Conservation (phyloP, 2,113 vertebrate genomes). For the Mesembrinibis cayennensis region DNA sequence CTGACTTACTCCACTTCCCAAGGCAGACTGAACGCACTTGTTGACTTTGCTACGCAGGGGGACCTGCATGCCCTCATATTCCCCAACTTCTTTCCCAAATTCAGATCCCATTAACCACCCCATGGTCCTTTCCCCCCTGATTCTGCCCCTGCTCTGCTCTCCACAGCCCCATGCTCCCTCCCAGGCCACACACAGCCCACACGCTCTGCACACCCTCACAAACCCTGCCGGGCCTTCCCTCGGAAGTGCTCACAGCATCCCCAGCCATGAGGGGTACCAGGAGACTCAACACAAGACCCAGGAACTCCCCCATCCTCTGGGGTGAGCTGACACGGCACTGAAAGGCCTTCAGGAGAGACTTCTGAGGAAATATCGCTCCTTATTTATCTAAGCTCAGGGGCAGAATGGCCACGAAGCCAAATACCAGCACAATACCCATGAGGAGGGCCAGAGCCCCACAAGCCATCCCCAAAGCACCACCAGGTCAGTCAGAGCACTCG, state of each 20-base stretch:
- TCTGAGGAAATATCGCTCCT: background rate
- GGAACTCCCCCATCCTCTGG: background rate
- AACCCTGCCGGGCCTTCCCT: background rate
- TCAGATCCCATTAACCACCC: background rate
- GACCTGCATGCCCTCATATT: too few species aligned
- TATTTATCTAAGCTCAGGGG: background rate
- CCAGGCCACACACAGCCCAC: background rate
- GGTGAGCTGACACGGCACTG: rapidly evolving
- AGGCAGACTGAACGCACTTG: background rate
- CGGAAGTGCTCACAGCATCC: rapidly evolving
- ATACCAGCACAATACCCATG: background rate
- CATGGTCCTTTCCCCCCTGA: rapidly evolving
- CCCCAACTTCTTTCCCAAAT: background rate
- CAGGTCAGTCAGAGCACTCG: background rate
- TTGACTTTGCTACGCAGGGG: background rate
- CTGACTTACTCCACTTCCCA: background rate
- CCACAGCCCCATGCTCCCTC: background rate
- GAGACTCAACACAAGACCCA: rapidly evolving
- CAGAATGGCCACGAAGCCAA: rapidly evolving
- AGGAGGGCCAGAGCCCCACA: background rate
- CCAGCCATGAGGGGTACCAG: background rate
- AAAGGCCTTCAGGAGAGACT: background rate
- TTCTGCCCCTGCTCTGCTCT: too few species aligned
- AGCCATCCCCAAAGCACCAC: too few species aligned
- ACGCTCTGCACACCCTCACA: background rate